Conservation (phyloP, 2,113 vertebrate species). For the Proteles cristata region DNA sequence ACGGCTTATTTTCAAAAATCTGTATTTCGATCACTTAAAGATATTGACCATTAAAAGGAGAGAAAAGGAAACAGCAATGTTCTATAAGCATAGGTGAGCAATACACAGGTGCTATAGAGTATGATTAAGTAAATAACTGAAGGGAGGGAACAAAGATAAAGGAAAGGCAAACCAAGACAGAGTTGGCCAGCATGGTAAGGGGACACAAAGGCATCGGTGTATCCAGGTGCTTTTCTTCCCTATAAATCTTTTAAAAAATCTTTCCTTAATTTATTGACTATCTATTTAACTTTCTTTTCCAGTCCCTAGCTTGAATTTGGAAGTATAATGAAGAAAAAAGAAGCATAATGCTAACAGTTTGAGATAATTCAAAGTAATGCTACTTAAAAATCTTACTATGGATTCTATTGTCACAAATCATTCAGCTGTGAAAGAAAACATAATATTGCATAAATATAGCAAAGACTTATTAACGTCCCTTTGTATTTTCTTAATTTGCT, state of each 20-base stretch:
- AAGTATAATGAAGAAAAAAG: not conserved
- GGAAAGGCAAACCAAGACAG: not conserved
- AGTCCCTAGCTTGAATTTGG: not conserved
- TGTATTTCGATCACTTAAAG: not conserved
- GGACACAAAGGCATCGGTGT: not conserved
- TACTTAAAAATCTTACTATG: not conserved
- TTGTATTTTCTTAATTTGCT: constrained; percentile 37
- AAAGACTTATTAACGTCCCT: not conserved
- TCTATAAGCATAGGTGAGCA: not conserved
- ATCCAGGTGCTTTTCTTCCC: not conserved
- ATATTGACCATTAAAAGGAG: not conserved
- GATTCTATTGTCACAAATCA: not conserved
- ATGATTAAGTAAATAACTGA: constrained; percentile 15
- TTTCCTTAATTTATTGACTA: constrained; percentile 2
- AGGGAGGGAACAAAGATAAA: not conserved
- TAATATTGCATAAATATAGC: not conserved
- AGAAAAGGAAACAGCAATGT: not conserved
- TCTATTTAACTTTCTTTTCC: constrained; percentile 10
- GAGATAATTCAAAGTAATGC: not conserved
- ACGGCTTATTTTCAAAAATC: not conserved
- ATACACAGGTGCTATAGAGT: not conserved
- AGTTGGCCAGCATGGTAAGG: not conserved
- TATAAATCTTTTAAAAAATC: not conserved
- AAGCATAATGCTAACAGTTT: not conserved
- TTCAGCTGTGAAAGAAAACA: not conserved